Conservation (phyloP, 1,140 invertebrate genomes). For the Drosophila sulfurigaster region DNA sequence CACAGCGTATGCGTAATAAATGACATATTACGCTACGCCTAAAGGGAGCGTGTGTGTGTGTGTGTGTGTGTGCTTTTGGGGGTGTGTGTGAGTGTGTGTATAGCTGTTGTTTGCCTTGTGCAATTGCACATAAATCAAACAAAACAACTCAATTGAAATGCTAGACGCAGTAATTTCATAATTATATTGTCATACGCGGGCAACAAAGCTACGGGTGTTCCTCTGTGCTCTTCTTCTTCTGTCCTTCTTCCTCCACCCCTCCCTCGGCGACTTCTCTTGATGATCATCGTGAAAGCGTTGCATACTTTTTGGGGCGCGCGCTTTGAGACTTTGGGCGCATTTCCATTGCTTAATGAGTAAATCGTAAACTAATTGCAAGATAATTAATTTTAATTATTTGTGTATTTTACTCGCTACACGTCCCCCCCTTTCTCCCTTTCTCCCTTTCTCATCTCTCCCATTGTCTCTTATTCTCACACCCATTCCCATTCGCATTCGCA, state of each 20-base stretch:
- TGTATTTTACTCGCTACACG: conserved; percentile 68
- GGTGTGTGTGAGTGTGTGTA: not conserved
- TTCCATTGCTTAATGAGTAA: conserved; percentile 74
- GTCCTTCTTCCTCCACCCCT: not conserved
- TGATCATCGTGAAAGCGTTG: conserved; percentile 23
- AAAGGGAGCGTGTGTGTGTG: conserved; percentile 27
- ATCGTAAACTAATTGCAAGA: conserved; percentile 83
- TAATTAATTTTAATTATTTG: conserved; percentile 84
- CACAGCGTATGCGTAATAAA: conserved; percentile 71
- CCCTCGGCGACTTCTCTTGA: not conserved
- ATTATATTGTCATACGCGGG: conserved; percentile 72
- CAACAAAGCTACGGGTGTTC: not conserved
- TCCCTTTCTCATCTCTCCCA: not conserved
- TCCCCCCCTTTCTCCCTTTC: not conserved
- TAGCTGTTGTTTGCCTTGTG: conserved; percentile 60
- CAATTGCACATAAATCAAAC: conserved; percentile 81
- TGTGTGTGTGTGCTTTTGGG: conserved; percentile 24
- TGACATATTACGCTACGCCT: conserved; percentile 57
- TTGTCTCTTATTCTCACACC: not conserved
- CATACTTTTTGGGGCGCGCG: conserved; percentile 49
- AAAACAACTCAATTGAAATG: conserved; percentile 81
- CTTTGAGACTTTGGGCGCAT: conserved; percentile 23
- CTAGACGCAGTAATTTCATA: conserved; percentile 76
- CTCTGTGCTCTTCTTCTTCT: not conserved
- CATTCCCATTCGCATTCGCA: not conserved